A percentile compares a stretch with the other conserved stretches of the same genome.
Conservation (phyloP, 2,888 invertebrate genomes). For the Tenthredo mesomela region DNA sequence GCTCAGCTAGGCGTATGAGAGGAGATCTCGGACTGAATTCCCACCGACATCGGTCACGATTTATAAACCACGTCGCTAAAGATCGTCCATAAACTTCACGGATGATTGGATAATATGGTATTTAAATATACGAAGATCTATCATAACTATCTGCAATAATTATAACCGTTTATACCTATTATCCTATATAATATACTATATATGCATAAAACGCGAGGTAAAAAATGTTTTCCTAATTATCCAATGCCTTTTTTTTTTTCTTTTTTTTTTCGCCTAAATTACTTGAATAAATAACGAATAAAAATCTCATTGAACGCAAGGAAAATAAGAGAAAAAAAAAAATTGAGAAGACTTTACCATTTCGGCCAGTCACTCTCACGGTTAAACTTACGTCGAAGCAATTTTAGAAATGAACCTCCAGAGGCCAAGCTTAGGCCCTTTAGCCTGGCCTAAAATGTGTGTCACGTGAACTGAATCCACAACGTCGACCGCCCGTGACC, state of each 20-base stretch:
- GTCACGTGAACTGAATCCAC: slow-evolving; percentile 27
- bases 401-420: slow-evolving; percentile 35
- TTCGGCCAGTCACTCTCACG: slow-evolving; percentile 28
- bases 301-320: background rate
- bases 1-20: slow-evolving; percentile 73
- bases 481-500: slow-evolving; percentile 14
- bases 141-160: slow-evolving; percentile 30
- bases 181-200: no score
- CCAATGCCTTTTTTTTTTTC: no score
- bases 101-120: slow-evolving; percentile 53
- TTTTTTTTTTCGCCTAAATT: no score
- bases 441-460: background rate
- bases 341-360: background rate
- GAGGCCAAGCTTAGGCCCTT: slow-evolving; percentile 32
- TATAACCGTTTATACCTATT: background rate
- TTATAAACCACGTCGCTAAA: slow-evolving; percentile 65
- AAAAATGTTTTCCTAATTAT: background rate
- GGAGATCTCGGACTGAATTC: slow-evolving; percentile 77
- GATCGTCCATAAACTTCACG: slow-evolving; percentile 65
- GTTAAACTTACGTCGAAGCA: slow-evolving; percentile 38
- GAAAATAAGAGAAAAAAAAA: background rate
- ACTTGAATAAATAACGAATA: background rate
- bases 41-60: slow-evolving; percentile 76
- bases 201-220: background rate
- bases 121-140: slow-evolving; percentile 42